Evolutionary conservation across 1,140 invertebrate species (phyloP).

Genomic region (Macrosteles quadrilineatus): DNA sequence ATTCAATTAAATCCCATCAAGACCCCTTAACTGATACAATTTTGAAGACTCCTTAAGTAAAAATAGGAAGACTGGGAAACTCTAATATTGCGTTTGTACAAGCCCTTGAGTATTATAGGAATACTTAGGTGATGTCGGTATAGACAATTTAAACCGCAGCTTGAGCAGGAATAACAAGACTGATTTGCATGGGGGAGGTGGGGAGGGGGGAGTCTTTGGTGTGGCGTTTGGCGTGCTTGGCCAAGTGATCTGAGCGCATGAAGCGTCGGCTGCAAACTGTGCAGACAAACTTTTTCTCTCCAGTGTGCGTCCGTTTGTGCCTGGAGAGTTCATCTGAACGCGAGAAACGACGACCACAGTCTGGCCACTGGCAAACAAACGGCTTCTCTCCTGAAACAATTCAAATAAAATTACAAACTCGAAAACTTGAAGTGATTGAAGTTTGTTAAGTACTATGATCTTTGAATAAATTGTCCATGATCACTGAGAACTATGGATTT

Average conservation of each 20-base stretch:
- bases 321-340: slow-evolving; percentile 93
- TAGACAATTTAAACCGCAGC: neutral
- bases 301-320: slow-evolving; percentile 92
- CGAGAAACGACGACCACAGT: slow-evolving; percentile 88
- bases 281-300: slow-evolving; percentile 95
- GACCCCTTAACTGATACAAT: neutral
- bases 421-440: no score
- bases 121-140: neutral
- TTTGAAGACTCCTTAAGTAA: neutral
- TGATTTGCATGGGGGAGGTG: slow-evolving; percentile 30
- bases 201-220: slow-evolving; percentile 59
- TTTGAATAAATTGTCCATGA: no score
- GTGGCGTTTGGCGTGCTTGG: slow-evolving; percentile 88
- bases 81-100: no score
- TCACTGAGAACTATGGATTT: no score
- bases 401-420: slow-evolving; percentile 32
- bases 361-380: slow-evolving; percentile 85
- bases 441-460: no score
- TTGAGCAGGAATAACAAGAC: slow-evolving; percentile 16
- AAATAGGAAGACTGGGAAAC: no score
- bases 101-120: neutral
- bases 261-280: slow-evolving; percentile 84
- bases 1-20: neutral
- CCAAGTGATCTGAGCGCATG: slow-evolving; percentile 92
- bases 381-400: slow-evolving; percentile 73